A percentile compares a stretch with the other conserved stretches of the same genome.
Conservation (phyloP, 2,113 vertebrate species). For the Tauraco erythrolophus region DNA sequence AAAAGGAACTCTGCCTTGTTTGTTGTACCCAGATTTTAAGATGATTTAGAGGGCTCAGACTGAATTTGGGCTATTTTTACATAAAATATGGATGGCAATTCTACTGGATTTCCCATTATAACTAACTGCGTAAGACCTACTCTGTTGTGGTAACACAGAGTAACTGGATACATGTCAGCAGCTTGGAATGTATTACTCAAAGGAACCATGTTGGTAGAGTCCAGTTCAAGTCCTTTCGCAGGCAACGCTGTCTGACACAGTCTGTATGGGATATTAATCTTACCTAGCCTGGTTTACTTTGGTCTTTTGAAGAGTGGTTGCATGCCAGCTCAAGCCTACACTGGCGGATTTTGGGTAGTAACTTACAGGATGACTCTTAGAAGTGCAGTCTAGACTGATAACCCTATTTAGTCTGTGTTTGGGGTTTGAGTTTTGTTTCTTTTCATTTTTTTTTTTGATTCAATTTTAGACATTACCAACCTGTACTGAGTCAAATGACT, state of each 20-base stretch:
- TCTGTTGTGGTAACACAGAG: not conserved
- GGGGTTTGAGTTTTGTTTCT: not conserved
- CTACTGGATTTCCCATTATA: not conserved
- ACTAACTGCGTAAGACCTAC: not conserved
- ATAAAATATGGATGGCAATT: not conserved
- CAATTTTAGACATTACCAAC: not conserved
- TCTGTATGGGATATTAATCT: not conserved
- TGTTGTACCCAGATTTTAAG: not conserved
- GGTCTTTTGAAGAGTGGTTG: not conserved
- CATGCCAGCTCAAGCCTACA: not conserved
- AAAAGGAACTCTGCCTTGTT: not conserved
- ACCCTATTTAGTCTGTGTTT: not conserved
- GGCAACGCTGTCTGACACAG: not conserved
- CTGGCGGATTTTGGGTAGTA: not conserved
- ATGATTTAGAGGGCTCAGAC: not conserved
- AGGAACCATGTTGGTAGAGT: not conserved
- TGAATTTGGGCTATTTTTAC: not conserved
- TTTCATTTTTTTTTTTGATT: not conserved
- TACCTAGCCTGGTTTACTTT: not conserved
- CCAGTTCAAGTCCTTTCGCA: not conserved
- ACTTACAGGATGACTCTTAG: not conserved
- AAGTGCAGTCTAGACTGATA: not conserved
- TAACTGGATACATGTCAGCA: not conserved
- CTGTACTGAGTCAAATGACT: not conserved
- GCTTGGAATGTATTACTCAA: slow-evolving; percentile 12